phyloP scores from a whole-genome alignment of 1,140 invertebrate species.

The Eurytemora carolleeae region DNA sequence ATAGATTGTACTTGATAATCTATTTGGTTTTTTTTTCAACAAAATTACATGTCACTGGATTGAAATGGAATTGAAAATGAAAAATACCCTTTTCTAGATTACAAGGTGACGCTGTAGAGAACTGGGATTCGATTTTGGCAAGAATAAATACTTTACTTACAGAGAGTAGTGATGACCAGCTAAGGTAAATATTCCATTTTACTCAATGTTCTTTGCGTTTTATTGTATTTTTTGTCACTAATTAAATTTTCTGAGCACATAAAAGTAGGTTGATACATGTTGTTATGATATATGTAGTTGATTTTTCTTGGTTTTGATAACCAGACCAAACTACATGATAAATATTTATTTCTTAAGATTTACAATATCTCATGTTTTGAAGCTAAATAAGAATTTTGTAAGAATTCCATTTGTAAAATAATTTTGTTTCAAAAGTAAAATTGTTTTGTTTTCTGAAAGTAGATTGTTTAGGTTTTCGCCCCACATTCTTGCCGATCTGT shows the following conservation, averaged over 20 bases:
- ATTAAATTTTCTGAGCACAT: not conserved
- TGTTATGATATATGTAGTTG: constrained; percentile 3
- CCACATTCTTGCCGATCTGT: constrained; percentile 46
- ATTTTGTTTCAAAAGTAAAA: constrained; percentile 10
- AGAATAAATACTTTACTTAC: not conserved
- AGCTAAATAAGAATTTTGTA: not conserved
- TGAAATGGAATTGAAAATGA: not conserved
- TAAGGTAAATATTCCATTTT: not conserved
- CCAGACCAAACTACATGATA: not conserved
- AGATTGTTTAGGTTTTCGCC: constrained; percentile 24
- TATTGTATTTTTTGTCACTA: too few relatives aligned
- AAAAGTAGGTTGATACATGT: not conserved
- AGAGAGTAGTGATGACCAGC: not conserved
- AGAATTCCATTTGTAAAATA: constrained; percentile 11
- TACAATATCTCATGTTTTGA: too few relatives aligned
- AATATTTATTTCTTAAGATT: not conserved
- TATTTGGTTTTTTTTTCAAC: not conserved
- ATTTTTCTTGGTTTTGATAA: too few relatives aligned
- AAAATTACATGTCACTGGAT: not conserved
- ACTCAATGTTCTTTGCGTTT: too few relatives aligned
- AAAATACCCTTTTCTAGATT: not conserved
- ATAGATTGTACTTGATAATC: not conserved
- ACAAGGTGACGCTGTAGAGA: not conserved
- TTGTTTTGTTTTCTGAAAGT: not conserved
- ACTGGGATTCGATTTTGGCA: not conserved